Percentiles rank a stretch among this genome's conserved stretches.
Conservation (phyloP, 2,113 vertebrate species). For the Ptyas mucosa region DNA sequence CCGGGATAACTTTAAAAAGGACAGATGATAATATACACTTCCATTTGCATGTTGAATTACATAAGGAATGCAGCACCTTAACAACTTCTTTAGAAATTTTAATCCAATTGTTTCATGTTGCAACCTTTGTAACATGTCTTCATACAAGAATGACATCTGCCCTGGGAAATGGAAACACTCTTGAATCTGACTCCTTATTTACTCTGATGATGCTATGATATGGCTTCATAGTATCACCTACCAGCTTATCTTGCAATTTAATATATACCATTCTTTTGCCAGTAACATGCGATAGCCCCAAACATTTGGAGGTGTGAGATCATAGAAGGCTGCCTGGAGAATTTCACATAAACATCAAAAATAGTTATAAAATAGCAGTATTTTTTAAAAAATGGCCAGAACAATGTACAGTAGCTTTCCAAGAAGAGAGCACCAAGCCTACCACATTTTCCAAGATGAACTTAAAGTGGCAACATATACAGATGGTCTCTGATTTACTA, state of each 20-base stretch:
- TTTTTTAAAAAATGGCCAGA: background rate
- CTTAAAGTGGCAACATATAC: background rate
- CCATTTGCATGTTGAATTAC: background rate
- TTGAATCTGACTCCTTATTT: background rate
- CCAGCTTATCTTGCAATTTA: background rate
- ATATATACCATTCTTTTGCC: background rate
- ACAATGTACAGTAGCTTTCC: background rate
- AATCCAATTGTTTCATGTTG: background rate
- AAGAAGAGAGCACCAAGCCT: background rate
- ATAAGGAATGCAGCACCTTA: background rate
- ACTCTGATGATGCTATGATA: background rate
- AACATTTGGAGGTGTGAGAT: background rate
- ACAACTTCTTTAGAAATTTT: background rate
- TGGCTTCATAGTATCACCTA: background rate
- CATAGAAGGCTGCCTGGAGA: background rate
- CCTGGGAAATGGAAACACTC: background rate
- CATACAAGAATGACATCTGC: background rate
- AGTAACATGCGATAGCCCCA: background rate
- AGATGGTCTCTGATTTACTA: background rate
- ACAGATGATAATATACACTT: background rate
- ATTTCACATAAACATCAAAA: background rate
- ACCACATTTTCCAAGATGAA: background rate
- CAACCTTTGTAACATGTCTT: background rate
- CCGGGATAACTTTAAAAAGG: background rate
- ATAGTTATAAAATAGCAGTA: background rate